A percentile compares a stretch with the other conserved stretches of the same genome.
These are phyloP conservation scores for Aurelia sp. DNA, from an alignment of 30 jellyfish, hydroid and myxozoan species.

Conservation along the genomic window DNA sequence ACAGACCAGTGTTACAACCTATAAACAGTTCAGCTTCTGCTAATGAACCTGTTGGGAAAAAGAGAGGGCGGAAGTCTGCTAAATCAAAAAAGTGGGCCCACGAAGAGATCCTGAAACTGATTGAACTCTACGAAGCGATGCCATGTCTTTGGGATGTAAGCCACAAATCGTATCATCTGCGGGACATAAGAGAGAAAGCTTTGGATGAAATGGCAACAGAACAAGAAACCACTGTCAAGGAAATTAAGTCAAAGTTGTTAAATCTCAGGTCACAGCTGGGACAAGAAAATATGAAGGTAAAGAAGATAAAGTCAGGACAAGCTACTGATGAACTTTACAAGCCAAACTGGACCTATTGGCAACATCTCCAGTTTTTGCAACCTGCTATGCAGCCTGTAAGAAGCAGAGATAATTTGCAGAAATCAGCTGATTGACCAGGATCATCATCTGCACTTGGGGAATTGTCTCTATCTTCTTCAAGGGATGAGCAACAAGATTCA, in stretches of 20 bases:
- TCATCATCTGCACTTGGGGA: background rate
- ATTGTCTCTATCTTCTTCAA: background rate
- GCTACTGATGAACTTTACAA: constrained; percentile 50
- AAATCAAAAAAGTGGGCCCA: background rate
- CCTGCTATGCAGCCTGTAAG: constrained; percentile 28
- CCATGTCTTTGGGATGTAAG: constrained; percentile 60
- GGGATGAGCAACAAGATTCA: too few species aligned
- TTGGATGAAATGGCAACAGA: constrained; percentile 14
- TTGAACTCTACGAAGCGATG: constrained; percentile 23
- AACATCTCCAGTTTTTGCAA: constrained; percentile 46
- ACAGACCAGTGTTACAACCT: too few species aligned
- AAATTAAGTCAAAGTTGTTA: constrained; percentile 30
- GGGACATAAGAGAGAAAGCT: constrained; percentile 37
- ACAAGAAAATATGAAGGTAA: constrained; percentile 36
- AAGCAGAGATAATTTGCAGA: background rate
- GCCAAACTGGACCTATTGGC: constrained; percentile 45
- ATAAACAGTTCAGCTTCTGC: too few species aligned
- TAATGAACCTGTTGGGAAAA: too few species aligned
- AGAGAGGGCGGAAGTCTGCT: too few species aligned
- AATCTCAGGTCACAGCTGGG: constrained; percentile 66
- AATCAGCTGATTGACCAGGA: background rate
- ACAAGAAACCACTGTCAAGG: background rate
- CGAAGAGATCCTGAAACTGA: constrained; percentile 11
- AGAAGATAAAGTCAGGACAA: constrained; percentile 65
- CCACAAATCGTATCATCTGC: constrained; percentile 33